Base-by-base conservation (phyloP, 1,140 invertebrate genomes). In the Plectrocnemia conspersa region DNA sequence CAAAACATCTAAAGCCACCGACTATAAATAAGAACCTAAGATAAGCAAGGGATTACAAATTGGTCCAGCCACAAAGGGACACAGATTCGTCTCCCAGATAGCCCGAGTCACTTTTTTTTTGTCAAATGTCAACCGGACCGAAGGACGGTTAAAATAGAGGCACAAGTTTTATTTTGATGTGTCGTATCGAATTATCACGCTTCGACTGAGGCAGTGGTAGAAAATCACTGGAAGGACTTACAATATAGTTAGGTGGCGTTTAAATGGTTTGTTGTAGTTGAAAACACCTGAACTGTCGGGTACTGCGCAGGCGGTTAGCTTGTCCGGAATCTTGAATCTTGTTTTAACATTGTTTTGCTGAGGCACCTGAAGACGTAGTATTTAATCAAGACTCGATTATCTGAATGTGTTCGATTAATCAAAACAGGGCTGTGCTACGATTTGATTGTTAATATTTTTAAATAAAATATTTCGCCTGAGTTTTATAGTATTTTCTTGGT, bases 171-270 rank as follows among this genome's bases (percentile, higher is more conserved):
- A 52, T 52, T 58, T 46, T 24, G 13, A 24, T 18, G 16, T 47
- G 52, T 58, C 56, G n/a, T 33, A 53, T 53, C 56, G 15, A 48
- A 58, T 58, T 52, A 58, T 41, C 27, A 11, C 32, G 32, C 16
- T n/a, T n/a, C n/a, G n/a, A 35, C n/a, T 11, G n/a, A 35, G 32
- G 32, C 32, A 35, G 11, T 35, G 27, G 6, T 11, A 15, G 11
- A 11, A 11, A 15, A 13, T 11, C 32, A 35, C 32, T 11, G 32
- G n/a, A 13, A 13, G 16, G 3, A 4, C 16, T 35, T 4, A 13
- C n/a, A 4, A 35, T 35, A 11, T 35, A 35, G 11, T 35, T 13
- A 35, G n/a, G 11, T 35, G 16, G n/a, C n/a, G n/a, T n/a, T n/a
- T n/a, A n/a, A n/a, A n/a, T n/a, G n/a, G n/a, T n/a, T n/a, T n/a